These are phyloP conservation scores for Phymanthus crucifer DNA, from an alignment of 92 coral and sea anemone species.

Conservation along the genomic window DNA sequence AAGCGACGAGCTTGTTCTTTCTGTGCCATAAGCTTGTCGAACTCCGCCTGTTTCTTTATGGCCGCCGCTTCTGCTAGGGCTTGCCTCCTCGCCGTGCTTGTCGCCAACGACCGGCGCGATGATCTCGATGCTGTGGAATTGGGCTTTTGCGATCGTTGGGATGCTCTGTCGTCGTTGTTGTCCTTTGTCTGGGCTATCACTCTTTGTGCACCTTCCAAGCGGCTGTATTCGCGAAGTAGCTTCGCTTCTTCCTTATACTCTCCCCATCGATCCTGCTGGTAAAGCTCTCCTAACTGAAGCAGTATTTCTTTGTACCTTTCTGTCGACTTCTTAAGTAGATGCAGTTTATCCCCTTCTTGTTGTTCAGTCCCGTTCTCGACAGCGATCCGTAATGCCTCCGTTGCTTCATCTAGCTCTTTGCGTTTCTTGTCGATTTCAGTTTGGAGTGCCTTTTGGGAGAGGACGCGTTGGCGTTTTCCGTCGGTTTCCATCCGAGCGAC, in stretches of 20 bases:
- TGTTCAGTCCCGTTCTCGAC: background rate
- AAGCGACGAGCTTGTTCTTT: conserved; percentile 40
- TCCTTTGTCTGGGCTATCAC: conserved; percentile 3
- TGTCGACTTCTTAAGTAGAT: background rate
- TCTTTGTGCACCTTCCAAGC: conserved; percentile 6
- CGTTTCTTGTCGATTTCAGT: conserved; percentile 1
- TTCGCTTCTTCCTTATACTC: conserved; percentile 8
- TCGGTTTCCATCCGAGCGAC: background rate
- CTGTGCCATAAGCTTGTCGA: conserved; percentile 50
- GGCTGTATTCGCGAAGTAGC: conserved; percentile 4
- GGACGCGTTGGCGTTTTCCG: conserved; percentile 5
- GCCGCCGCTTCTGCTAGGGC: conserved; percentile 62
- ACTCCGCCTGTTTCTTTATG: conserved; percentile 54
- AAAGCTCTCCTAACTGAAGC: conserved; percentile 4
- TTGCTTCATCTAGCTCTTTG: background rate
- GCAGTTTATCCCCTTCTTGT: background rate
- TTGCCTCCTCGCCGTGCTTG: conserved; percentile 28
- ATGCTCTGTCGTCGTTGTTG: background rate
- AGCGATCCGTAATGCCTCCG: conserved; percentile 3
- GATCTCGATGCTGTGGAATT: conserved; percentile 26
- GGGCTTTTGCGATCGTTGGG: conserved; percentile 24
- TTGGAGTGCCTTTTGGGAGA: conserved; percentile 9
- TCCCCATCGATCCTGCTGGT: conserved; percentile 7
- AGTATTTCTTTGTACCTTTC: conserved; percentile 11
- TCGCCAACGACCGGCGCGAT: conserved; percentile 36